Evolutionary conservation across 2,113 vertebrate species (phyloP), one percentile per base, ranked within the genome.

Genomic region (Phyllostomus discolor): DNA sequence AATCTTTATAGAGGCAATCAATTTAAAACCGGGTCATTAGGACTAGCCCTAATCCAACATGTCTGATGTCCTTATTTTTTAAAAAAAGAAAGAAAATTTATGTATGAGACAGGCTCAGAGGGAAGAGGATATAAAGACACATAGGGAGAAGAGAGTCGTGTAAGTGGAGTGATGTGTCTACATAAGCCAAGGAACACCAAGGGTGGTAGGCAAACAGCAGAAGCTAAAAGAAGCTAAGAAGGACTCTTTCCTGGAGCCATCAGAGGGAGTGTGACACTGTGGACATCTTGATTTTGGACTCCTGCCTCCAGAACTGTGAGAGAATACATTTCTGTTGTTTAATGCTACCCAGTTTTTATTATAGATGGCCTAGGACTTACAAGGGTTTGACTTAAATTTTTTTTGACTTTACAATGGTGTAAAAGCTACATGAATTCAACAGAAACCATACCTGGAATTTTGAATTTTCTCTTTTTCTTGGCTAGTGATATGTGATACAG

Each of bases 121-220:
- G 28, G 14, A 67, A 73, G 48, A 24, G 28, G 10, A 69, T 31
- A 5, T 8, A 28, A 62, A 50, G 70, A 48, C 2, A 35, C 35
- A 12, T 19, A 43, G 78, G 80, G 11, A 64, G 16, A 78, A 75
- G 33, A 82, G 19, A 52, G 17, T 17, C 38, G 38, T 14, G 7
- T 46, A 10, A 19, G 6, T 31, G 50, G 35, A 94, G 5, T 35
- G n/a, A 52, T 17, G 8, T n/a, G 41, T 19, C 38, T 35, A 22
- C 1, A 12, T 0, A 2, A 66, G 7, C n/a, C 19, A 35, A 3
- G 31, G 15, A 38, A 52, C 3, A 5, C 50, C 59, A 33, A 66
- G 54, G n/a, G 31, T 33, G 50, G 28, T 33, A 46, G 69, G 31
- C 22, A 64, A 70, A 92, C 5, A 11, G 48, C 48, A 72, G 67